Evolutionary conservation across 2,888 invertebrate species (phyloP), one percentile per base, ranked within the genome.

Genomic region (Caenorhabditis panamensis): DNA sequence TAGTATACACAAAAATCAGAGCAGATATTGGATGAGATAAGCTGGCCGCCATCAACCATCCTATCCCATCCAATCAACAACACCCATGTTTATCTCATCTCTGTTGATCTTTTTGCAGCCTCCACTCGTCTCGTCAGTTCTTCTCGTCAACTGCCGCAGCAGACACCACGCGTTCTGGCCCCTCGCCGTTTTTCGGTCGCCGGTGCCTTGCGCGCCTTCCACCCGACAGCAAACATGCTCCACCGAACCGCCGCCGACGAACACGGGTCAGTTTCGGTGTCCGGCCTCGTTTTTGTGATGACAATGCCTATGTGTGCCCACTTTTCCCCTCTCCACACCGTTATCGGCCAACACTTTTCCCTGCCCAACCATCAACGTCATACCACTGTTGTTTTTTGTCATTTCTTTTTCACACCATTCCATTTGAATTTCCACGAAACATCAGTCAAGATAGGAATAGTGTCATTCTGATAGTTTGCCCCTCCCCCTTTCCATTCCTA

Each of bases 221-320:
- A 79, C 56, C 56, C 67, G n/a, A 28, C 79, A 36, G 66, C 76
- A 80, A 80, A 64, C 54, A 47, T 71, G 80, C 80, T 80, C 80
- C 80, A 80, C 49, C 80, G 80, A 24, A 80, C 69, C 24, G 56
- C 59, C 24, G 68, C 49, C 51, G 51, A 20, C 62, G 79, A 79
- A 73, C 73, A 75, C 79, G 79, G 75, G 79, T 79, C 68, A 75
- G 80, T 80, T 79, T 51, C n/a, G 28, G 37, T 22, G 53, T 49
- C 44, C 53, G 5, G 59, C 47, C n/a, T n/a, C n/a, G n/a, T 47
- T 36, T 71, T 54, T 49, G 20, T 49, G 66, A 78, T 67, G 64
- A 58, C 36, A 54, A 61, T 28, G 54, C 13, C 28, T 26, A n/a
- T n/a, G 22, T 20, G 59, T 36, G 36, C 26, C 61, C 41, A 26